phyloP scores from a whole-genome alignment of 2,888 invertebrate species.

The Aspidiotus destructor region DNA sequence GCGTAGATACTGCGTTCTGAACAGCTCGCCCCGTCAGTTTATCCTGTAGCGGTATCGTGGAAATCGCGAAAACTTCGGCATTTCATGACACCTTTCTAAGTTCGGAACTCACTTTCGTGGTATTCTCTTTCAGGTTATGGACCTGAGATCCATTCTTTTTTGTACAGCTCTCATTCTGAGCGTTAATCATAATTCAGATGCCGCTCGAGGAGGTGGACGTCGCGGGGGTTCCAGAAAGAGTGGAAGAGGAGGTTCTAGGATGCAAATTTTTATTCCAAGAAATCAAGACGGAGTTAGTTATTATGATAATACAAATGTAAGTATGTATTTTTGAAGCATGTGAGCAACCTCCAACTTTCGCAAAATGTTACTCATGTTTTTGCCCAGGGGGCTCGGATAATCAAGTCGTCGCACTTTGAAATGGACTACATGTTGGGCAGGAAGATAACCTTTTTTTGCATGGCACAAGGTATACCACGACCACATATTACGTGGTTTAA shows the following conservation, averaged over 20 bases:
- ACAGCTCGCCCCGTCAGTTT: background rate
- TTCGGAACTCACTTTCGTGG: no score
- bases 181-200: slow-evolving; percentile 34
- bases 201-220: slow-evolving; percentile 38
- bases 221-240: slow-evolving; percentile 39
- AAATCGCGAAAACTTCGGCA: no score
- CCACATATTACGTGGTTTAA: slow-evolving; percentile 70
- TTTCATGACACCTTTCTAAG: no score
- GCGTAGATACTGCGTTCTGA: slow-evolving; percentile 8
- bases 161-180: no score
- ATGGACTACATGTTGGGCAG: slow-evolving; percentile 62
- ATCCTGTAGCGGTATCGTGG: no score
- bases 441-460: slow-evolving; percentile 65
- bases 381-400: slow-evolving; percentile 57
- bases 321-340: slow-evolving; percentile 38
- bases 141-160: background rate
- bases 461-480: slow-evolving; percentile 59
- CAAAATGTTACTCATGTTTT: background rate
- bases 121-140: background rate
- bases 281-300: slow-evolving; percentile 52
- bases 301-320: slow-evolving; percentile 57
- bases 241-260: slow-evolving; percentile 46
- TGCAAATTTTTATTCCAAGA: slow-evolving; percentile 50
- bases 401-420: slow-evolving; percentile 61
- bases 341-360: background rate